Conservation (phyloP, 2,888 invertebrate species). For the Coelopa pilipes region DNA sequence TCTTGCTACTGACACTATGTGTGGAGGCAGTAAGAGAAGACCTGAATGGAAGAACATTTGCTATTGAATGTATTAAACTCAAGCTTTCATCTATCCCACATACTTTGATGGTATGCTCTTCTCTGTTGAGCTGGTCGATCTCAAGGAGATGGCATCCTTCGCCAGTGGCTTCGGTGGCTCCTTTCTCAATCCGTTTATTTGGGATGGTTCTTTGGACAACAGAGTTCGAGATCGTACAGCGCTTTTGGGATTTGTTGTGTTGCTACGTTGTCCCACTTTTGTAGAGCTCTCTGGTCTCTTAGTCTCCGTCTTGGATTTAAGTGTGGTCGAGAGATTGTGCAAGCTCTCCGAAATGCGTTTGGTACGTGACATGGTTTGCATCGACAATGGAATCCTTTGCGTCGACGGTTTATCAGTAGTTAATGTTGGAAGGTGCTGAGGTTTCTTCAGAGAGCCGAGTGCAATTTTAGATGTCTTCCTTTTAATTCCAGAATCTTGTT, state of each 20-base stretch:
- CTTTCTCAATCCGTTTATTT: slow-evolving; percentile 29
- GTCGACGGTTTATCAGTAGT: slow-evolving; percentile 14
- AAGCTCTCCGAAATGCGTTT: slow-evolving; percentile 41
- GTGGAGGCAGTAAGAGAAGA: slow-evolving; percentile 20
- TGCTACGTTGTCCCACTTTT: slow-evolving; percentile 35
- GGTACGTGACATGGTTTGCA: slow-evolving; percentile 33
- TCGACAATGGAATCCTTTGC: slow-evolving; percentile 18
- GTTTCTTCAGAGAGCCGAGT: slow-evolving; percentile 10
- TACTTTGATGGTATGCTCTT: slow-evolving; percentile 41
- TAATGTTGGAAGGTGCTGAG: neutral
- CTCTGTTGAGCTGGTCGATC: slow-evolving; percentile 42
- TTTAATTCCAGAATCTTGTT: neutral
- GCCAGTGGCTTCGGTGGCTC: neutral
- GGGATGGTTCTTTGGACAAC: neutral
- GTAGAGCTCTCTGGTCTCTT: slow-evolving; percentile 22
- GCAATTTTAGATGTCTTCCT: slow-evolving; percentile 18
- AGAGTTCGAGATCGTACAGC: slow-evolving; percentile 25
- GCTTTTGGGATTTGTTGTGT: slow-evolving; percentile 41
- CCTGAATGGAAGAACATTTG: neutral
- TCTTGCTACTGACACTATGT: slow-evolving; percentile 27
- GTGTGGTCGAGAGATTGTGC: slow-evolving; percentile 34
- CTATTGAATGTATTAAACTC: neutral
- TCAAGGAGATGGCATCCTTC: slow-evolving; percentile 39
- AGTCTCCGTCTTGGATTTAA: slow-evolving; percentile 37
- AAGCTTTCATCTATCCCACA: neutral